Evolutionary conservation across 2,797 vertebrate genomes (phyloP).

Genomic region (Fratercula arctica): DNA sequence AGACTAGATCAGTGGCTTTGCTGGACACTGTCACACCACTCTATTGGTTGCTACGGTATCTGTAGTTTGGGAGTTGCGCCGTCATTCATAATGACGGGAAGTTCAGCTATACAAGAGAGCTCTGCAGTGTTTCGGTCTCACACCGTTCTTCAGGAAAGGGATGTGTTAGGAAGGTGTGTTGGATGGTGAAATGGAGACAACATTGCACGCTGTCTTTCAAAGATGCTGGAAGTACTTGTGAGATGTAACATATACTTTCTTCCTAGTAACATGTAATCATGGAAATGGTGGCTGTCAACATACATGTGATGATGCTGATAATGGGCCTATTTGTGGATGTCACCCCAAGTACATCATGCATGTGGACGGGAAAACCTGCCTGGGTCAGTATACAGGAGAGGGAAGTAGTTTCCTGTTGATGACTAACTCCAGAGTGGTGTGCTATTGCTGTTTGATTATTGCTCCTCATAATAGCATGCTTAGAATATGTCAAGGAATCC

Average conservation of each 20-base stretch:
- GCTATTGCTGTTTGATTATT: neutral
- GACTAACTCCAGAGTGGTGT: neutral
- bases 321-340: conserved; percentile 90
- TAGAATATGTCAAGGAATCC: neutral
- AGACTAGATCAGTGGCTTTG: neutral
- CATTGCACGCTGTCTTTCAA: neutral
- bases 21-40: neutral
- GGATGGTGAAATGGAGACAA: neutral
- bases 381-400: conserved; percentile 82
- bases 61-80: neutral
- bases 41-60: neutral
- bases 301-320: conserved; percentile 91
- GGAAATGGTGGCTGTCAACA: conserved; percentile 98
- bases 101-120: neutral
- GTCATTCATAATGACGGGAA: rapidly evolving
- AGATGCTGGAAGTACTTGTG: neutral
- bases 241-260: conserved; percentile 22
- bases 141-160: neutral
- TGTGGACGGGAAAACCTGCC: conserved; percentile 87
- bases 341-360: conserved; percentile 90
- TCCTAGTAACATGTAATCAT: conserved; percentile 93
- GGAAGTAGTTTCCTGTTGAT: neutral
- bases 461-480: neutral
- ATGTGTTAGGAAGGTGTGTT: neutral
- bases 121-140: neutral